A percentile compares a stretch with the other conserved stretches of the same genome.
phyloP scores from a whole-genome alignment of 2,797 vertebrate species.

The Bradypus variegatus region DNA sequence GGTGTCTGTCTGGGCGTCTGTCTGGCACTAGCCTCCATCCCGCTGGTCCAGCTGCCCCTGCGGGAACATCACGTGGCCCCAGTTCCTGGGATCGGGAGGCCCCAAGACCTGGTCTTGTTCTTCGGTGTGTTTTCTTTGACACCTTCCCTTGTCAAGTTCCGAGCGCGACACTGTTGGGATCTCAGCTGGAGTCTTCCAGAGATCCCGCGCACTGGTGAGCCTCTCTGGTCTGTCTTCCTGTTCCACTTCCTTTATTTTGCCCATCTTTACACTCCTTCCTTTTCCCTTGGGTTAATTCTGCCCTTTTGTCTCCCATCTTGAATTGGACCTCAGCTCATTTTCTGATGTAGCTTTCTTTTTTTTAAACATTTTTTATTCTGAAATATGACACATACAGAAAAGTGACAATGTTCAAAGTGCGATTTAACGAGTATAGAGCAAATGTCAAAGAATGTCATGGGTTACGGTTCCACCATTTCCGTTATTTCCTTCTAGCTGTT shows the following conservation, averaged over 20 bases:
- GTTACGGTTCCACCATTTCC: no score
- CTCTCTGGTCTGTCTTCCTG: background rate
- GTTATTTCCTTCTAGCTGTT: no score
- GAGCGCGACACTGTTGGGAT: background rate
- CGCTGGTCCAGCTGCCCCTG: background rate
- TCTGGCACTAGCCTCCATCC: no score
- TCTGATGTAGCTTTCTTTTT: background rate
- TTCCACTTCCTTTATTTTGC: background rate
- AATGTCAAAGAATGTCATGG: no score
- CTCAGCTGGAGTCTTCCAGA: background rate
- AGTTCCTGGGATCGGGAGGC: no score
- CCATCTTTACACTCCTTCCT: background rate
- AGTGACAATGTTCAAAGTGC: no score
- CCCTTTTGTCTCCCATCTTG: background rate
- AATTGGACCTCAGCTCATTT: background rate
- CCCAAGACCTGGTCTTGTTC: background rate
- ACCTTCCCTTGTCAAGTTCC: background rate
- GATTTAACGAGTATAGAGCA: no score
- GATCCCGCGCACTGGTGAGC: fast-evolving
- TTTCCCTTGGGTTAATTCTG: no score
- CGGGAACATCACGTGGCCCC: no score
- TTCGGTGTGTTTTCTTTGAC: background rate
- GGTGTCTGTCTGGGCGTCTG: no score
- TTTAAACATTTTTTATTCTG: no score
- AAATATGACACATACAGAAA: no score